Percentiles rank a stretch among this genome's conserved stretches.
phyloP scores from a whole-genome alignment of 2,888 invertebrate species.

The Sycophila texana region DNA sequence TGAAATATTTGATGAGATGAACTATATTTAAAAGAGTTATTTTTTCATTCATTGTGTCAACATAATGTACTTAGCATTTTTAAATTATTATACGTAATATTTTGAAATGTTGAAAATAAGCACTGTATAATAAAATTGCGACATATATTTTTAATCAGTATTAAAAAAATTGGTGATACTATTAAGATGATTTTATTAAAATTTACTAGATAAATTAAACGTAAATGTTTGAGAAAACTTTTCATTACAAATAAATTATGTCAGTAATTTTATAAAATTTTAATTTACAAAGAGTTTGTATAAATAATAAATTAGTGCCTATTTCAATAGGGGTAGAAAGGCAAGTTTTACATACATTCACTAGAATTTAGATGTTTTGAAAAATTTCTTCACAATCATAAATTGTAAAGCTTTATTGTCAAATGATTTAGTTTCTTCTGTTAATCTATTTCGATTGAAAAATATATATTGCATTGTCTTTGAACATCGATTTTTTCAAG shows the following conservation, averaged over 20 bases:
- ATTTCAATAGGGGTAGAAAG: constrained; percentile 25
- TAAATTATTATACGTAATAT: constrained; percentile 22
- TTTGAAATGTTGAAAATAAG: constrained; percentile 12
- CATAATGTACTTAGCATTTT: constrained; percentile 35
- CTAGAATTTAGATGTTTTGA: constrained; percentile 16
- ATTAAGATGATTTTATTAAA: constrained; percentile 29
- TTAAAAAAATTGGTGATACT: constrained; percentile 54
- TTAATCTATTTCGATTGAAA: too few species aligned
- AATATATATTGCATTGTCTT: constrained; percentile 22
- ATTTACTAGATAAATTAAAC: constrained; percentile 25
- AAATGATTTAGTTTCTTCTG: constrained; percentile 18
- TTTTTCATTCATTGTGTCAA: neutral
- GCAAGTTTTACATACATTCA: constrained; percentile 24
- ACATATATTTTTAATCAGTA: constrained; percentile 51
- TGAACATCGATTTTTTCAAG: constrained; percentile 36
- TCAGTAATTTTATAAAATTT: constrained; percentile 47
- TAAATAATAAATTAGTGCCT: constrained; percentile 51
- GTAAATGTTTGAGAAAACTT: constrained; percentile 28
- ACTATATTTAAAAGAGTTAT: constrained; percentile 5
- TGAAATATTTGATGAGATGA: neutral
- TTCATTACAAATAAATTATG: constrained; percentile 15
- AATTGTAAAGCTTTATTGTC: neutral
- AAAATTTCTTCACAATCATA: constrained; percentile 13
- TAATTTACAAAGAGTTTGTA: constrained; percentile 39
- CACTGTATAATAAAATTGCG: constrained; percentile 27